Percentiles rank a stretch among this genome's conserved stretches.
Evolutionary conservation across 2,113 vertebrate genomes (phyloP).

Genomic region (Lontra canadensis): DNA sequence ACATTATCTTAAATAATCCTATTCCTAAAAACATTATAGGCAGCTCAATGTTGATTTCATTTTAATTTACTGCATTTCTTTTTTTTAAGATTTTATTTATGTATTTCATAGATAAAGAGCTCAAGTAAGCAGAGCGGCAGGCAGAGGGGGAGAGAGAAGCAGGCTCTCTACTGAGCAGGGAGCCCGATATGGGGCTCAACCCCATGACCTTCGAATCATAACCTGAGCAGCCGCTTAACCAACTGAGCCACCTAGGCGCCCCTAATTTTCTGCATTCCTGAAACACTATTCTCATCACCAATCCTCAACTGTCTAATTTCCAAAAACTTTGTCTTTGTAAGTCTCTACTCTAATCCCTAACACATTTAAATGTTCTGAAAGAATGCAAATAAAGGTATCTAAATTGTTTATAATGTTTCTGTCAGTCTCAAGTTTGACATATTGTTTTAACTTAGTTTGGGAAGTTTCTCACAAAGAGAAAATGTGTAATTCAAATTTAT

Average conservation of each 20-base stretch:
- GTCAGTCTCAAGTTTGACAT: background rate
- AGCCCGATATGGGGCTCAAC: too few species aligned
- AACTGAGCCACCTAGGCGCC: too few species aligned
- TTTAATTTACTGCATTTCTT: background rate
- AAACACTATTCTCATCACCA: background rate
- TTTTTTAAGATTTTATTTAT: too few species aligned
- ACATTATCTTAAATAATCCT: background rate
- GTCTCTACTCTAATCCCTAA: background rate
- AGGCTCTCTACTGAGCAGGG: too few species aligned
- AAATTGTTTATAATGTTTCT: background rate
- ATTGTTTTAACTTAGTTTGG: background rate
- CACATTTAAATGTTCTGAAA: background rate
- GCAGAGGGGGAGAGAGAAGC: too few species aligned
- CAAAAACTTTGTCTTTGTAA: background rate
- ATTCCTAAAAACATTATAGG: background rate
- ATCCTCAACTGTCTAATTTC: background rate
- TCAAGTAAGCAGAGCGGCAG: too few species aligned
- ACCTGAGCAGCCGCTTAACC: too few species aligned
- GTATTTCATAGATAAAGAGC: too few species aligned
- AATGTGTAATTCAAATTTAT: conserved; percentile 14
- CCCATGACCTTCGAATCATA: too few species aligned
- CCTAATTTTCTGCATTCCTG: background rate
- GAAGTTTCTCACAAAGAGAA: background rate
- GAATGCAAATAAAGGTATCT: background rate
- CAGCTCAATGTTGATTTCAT: background rate